Base-by-base conservation (phyloP, 2,888 invertebrate genomes). In the Troilus luridus region DNA sequence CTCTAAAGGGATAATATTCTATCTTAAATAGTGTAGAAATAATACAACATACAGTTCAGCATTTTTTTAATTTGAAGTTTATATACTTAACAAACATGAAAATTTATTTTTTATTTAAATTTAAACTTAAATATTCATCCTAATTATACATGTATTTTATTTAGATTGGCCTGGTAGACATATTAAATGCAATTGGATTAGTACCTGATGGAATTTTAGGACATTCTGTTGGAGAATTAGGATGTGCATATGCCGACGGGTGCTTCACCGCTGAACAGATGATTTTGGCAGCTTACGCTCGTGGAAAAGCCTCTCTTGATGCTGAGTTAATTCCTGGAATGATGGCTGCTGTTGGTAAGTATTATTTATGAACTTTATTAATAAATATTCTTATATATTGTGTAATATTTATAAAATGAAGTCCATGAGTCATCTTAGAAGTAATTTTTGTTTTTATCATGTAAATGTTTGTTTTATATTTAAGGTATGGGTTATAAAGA, bases 161-260 rank as follows among this genome's bases (percentile, higher is more conserved):
- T 64, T 95, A 96, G 95, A 96, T 97, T 92, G 95, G 94, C 12
- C 93, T 96, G 77, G 95, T 95, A 64, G 97, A 97, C 93, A 94
- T 97, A 12, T 94, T 97, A 89, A 94, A 94, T 89, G 94, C 94
- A 8, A 93, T 96, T 54, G 96, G 96, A n/a, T 94, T 97, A 62
- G 94, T 95, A 88, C 96, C 97, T 19, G 97, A 97, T 94, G 96
- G 96, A 67, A 96, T 97, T 92, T 96, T 97, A 92, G 97, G 97
- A 93, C 96, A 96, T 94, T 95, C 96, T 24, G 95, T 95, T 2
- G 96, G 96, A 88, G 96, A 96, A 94, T 94, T 96, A 91, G 96
- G 95, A 60, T 96, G 96, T 94, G 96, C 95, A 14, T 96, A 96
- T 93, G 96, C 96, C 92, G 96, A 96, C 93, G 96, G 95, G 10